These are phyloP conservation scores for Apostichopus leukothele DNA, from an alignment of 53 echinoderm and acorn worm genomes.

Conservation along the genomic window DNA sequence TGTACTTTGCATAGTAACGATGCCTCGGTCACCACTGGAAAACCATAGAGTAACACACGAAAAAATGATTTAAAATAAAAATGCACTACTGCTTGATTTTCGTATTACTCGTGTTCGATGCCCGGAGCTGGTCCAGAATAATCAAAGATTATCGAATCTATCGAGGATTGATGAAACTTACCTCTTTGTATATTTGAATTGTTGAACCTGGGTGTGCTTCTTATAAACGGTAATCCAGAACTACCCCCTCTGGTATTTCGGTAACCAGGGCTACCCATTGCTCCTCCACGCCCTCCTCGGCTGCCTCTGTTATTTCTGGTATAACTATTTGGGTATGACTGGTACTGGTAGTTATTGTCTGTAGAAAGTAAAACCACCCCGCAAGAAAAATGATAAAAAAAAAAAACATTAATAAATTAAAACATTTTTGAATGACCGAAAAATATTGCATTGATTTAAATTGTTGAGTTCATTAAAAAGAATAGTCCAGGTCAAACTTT, in stretches of 20 bases:
- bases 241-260: conserved; percentile 31
- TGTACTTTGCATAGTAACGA: too few relatives aligned
- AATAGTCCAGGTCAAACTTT: too few relatives aligned
- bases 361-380: background rate
- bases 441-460: too few relatives aligned
- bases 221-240: conserved; percentile 38
- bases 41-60: too few relatives aligned
- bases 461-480: too few relatives aligned
- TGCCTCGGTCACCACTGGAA: too few relatives aligned
- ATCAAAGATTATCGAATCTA: too few relatives aligned
- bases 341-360: conserved; percentile 29
- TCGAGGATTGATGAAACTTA: background rate
- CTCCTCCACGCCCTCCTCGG: conserved; percentile 36
- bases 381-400: too few relatives aligned
- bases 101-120: background rate
- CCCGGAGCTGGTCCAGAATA: background rate
- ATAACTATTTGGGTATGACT: conserved; percentile 25
- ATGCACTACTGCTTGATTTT: too few relatives aligned
- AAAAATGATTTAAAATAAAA: too few relatives aligned
- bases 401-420: too few relatives aligned
- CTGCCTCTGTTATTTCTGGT: conserved; percentile 23
- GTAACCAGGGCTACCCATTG: conserved; percentile 25
- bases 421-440: too few relatives aligned
- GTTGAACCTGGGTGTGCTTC: conserved; percentile 17
- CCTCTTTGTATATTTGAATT: conserved; percentile 14